phyloP scores from a whole-genome alignment of 1,140 invertebrate species.

The Drosophila mojavensis region DNA sequence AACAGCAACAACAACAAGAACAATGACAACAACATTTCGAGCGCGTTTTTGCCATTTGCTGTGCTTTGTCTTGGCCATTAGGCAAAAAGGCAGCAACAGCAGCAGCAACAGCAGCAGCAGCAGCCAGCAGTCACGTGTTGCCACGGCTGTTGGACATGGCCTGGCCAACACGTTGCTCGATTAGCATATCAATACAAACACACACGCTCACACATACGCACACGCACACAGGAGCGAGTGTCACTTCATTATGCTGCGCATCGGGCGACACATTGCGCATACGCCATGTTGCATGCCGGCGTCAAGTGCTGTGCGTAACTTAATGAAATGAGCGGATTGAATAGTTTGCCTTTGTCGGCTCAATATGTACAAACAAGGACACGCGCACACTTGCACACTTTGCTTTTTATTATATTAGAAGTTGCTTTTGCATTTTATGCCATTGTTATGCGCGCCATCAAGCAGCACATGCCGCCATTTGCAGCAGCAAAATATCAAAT shows the following conservation, averaged over 20 bases:
- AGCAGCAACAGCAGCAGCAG: constrained; percentile 5
- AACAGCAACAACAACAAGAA: constrained; percentile 9
- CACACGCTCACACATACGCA: constrained; percentile 20
- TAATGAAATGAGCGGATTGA: constrained; percentile 82
- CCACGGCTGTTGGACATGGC: constrained; percentile 32
- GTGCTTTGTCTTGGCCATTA: constrained; percentile 78
- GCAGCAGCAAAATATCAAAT: constrained; percentile 75
- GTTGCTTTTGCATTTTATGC: constrained; percentile 37
- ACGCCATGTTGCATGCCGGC: constrained; percentile 58
- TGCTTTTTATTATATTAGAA: constrained; percentile 75
- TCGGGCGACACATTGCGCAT: constrained; percentile 64
- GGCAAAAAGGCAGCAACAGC: constrained; percentile 36
- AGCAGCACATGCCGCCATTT: constrained; percentile 73
- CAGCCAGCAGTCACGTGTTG: constrained; percentile 42
- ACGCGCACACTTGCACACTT: constrained; percentile 32
- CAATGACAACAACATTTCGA: constrained; percentile 46
- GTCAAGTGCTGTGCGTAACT: constrained; percentile 72
- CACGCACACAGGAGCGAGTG: constrained; percentile 42
- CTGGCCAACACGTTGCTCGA: constrained; percentile 62
- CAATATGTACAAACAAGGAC: constrained; percentile 19
- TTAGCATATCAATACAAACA: constrained; percentile 80
- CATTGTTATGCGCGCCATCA: constrained; percentile 56
- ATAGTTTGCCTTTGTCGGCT: constrained; percentile 54
- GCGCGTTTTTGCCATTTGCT: constrained; percentile 70
- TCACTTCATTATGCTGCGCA: constrained; percentile 77